Evolutionary conservation across 2,797 vertebrate genomes (phyloP).

Genomic region (Clarias platycephalus): DNA sequence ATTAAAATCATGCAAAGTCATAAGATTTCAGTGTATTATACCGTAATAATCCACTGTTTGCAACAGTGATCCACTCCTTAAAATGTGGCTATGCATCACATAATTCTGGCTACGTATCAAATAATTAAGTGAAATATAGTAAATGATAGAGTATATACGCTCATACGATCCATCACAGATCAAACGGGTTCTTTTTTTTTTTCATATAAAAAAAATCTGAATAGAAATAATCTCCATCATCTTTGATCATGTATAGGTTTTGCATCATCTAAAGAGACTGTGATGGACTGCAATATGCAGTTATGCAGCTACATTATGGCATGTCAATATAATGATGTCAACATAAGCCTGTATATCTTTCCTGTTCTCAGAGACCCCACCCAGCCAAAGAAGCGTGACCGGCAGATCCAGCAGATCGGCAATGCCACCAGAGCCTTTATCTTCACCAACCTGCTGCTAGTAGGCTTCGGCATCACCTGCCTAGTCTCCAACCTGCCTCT

Average conservation of each 20-base stretch:
- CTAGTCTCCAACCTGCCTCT: constrained; percentile 84
- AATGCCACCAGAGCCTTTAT: constrained; percentile 92
- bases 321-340: not conserved
- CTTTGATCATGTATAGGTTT: not conserved
- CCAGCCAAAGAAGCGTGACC: constrained; percentile 82
- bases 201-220: not conserved
- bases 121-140: not conserved
- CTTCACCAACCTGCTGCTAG: constrained; percentile 92
- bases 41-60: too few relatives aligned
- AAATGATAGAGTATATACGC: not conserved
- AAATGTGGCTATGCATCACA: too few relatives aligned
- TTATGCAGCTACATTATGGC: not conserved
- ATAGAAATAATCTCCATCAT: not conserved
- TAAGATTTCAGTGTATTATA: not conserved
- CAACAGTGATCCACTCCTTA: too few relatives aligned
- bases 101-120: not conserved
- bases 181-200: not conserved
- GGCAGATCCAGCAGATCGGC: constrained; percentile 90
- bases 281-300: not conserved
- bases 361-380: constrained; percentile 76
- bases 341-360: not conserved
- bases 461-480: constrained; percentile 90
- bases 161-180: not conserved
- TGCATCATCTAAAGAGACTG: not conserved
- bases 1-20: not conserved